Evolutionary conservation across 2,113 vertebrate species (phyloP), one percentile per base, ranked within the genome.

Genomic region (Psephotus haematonotus): DNA sequence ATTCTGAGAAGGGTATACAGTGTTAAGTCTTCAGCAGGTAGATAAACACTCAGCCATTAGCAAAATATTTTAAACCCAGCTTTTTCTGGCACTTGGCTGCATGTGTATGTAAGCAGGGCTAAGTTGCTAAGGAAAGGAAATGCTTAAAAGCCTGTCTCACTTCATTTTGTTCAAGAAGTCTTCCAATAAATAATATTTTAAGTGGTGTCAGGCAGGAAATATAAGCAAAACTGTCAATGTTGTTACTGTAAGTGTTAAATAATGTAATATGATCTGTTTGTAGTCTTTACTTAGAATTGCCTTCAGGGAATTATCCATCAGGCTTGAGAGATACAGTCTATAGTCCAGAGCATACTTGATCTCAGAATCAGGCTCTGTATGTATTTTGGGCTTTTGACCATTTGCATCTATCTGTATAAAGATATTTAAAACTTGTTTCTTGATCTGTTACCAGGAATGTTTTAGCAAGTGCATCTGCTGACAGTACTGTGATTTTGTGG

Each of bases 381-480:
- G 18, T 68, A 5, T 86, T 82, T 63, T 43, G 16, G 22, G 28
- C 25, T 69, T 64, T 65, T 71, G 12, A 18, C 23, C 4, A 9
- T 82, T 90, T 68, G 10, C 16, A 39, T 55, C 35, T 60, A 39
- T 55, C 35, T 60, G 2, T 47, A 11, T 43, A 41, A 84, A 52
- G 41, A 37, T 29, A 72, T 82, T 75, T 23, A 60, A 82, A 68
- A 59, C 24, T 71, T 39, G 3, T 11, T 84, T 86, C 82, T 57
- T 76, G 3, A 44, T 79, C 11, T 50, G 3, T 82, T 85, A 6
- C 79, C 74, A 99, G 99, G 97, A 99, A 99, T 3, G 99, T 99
- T 92, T 97, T 99, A 96, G 99, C 98, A 84, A 99, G 99, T 68
- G 99, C 98, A 0, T 99, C 99, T 47, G 99, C 99, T 35, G 99